phyloP scores from a whole-genome alignment of 2,113 vertebrate genomes.

The Picathartes gymnocephalus region DNA sequence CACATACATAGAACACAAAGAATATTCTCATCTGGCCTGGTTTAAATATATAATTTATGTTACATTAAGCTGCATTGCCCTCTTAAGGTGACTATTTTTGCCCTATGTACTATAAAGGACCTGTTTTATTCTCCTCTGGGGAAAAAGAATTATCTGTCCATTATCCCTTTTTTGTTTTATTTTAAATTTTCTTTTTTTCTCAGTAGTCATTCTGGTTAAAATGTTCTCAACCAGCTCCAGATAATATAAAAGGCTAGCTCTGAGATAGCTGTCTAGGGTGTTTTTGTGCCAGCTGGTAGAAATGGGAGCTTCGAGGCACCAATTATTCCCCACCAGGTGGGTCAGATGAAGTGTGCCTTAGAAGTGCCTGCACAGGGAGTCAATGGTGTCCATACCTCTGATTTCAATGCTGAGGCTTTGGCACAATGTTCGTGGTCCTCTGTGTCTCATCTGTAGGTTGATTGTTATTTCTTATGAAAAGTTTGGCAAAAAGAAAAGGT shows the following conservation, averaged over 20 bases:
- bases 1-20: background rate
- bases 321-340: background rate
- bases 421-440: background rate
- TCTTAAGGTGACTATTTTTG: background rate
- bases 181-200: background rate
- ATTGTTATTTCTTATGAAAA: background rate
- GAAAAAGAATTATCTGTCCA: background rate
- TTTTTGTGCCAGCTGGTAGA: background rate
- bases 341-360: background rate
- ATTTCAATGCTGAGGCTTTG: background rate
- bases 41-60: background rate
- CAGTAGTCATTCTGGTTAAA: background rate
- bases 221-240: background rate
- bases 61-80: background rate
- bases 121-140: background rate
- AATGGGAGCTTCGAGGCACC: background rate
- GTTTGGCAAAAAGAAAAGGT: background rate
- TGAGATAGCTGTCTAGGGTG: background rate
- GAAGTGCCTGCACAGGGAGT: background rate
- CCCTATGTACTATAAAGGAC: background rate
- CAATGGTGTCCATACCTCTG: rapidly evolving
- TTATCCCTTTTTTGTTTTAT: background rate
- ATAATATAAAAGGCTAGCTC: background rate
- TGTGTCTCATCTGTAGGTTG: background rate
- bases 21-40: background rate